phyloP scores from a whole-genome alignment of 2,888 invertebrate species.

The Chaetogeoica ovagalla region DNA sequence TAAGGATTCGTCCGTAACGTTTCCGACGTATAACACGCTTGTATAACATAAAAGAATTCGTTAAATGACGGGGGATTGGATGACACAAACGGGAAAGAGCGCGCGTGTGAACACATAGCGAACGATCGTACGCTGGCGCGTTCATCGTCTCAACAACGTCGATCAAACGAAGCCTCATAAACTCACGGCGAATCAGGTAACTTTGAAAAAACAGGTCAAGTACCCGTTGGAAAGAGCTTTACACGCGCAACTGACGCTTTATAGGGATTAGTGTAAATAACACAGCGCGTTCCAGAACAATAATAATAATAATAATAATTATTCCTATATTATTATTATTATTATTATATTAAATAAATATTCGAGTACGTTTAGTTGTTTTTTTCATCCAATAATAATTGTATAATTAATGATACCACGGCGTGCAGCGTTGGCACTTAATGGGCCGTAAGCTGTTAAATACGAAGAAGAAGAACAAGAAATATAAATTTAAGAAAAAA shows the following conservation, averaged over 20 bases:
- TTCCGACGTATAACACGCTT: too few relatives aligned
- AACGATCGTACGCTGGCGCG: background rate
- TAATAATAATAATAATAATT: background rate
- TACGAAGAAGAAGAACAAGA: too few relatives aligned
- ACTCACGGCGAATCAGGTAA: conserved; percentile 31
- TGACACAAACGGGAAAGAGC: background rate
- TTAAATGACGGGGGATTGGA: background rate
- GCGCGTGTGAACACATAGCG: background rate
- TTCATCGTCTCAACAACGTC: conserved; percentile 48
- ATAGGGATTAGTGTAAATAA: conserved; percentile 9
- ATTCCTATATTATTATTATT: background rate
- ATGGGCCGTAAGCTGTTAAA: too few relatives aligned
- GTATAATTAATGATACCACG: too few relatives aligned
- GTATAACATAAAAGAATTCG: too few relatives aligned
- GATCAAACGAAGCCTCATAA: conserved; percentile 50
- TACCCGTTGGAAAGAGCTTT: conserved; percentile 7
- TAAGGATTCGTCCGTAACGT: too few relatives aligned
- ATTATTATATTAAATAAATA: too few relatives aligned
- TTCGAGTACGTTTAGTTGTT: too few relatives aligned
- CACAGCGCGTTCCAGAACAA: background rate
- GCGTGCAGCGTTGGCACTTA: too few relatives aligned
- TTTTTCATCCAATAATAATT: too few relatives aligned
- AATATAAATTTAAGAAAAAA: too few relatives aligned
- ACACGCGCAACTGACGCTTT: conserved; percentile 15
- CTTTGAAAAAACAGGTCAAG: conserved; percentile 48